A percentile compares a stretch with the other conserved stretches of the same genome.
These are phyloP conservation scores for Drosophila borborema DNA, from an alignment of 2,888 invertebrate species.

Conservation along the genomic window DNA sequence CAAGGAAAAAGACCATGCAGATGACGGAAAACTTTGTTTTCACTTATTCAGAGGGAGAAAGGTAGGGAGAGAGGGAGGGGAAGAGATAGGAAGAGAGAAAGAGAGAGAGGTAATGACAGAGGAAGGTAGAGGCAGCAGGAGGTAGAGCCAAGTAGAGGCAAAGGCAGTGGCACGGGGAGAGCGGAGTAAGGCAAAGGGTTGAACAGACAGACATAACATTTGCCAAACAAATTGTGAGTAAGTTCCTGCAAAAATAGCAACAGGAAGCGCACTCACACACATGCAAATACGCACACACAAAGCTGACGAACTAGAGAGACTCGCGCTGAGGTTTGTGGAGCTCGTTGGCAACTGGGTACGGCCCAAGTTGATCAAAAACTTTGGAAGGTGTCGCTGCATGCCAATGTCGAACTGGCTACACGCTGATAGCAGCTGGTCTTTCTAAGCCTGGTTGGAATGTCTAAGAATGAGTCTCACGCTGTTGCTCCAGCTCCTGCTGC, in stretches of 20 bases:
- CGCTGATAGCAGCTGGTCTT: background rate
- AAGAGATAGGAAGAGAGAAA: too few relatives aligned
- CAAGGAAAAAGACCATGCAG: constrained; percentile 44
- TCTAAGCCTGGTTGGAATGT: background rate
- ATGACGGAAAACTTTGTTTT: constrained; percentile 58
- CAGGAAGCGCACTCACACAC: constrained; percentile 43
- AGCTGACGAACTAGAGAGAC: background rate
- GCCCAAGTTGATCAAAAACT: constrained; percentile 68
- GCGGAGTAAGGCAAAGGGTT: too few relatives aligned
- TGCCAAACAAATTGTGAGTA: constrained; percentile 77
- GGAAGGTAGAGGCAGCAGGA: background rate
- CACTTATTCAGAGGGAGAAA: constrained; percentile 16
- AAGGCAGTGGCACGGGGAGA: too few relatives aligned
- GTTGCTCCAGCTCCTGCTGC: too few relatives aligned
- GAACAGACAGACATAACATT: constrained; percentile 57
- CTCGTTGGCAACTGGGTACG: background rate
- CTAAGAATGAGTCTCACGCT: background rate
- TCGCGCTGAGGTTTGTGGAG: background rate
- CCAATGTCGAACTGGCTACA: constrained; percentile 17
- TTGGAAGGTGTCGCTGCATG: constrained; percentile 48
- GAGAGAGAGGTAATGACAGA: too few relatives aligned
- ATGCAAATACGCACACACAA: background rate
- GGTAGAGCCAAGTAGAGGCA: too few relatives aligned
- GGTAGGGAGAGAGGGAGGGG: background rate
- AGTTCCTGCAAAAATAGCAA: constrained; percentile 69